Evolutionary conservation across 2,113 vertebrate genomes (phyloP).

Genomic region (Urocynchramus pylzowi): DNA sequence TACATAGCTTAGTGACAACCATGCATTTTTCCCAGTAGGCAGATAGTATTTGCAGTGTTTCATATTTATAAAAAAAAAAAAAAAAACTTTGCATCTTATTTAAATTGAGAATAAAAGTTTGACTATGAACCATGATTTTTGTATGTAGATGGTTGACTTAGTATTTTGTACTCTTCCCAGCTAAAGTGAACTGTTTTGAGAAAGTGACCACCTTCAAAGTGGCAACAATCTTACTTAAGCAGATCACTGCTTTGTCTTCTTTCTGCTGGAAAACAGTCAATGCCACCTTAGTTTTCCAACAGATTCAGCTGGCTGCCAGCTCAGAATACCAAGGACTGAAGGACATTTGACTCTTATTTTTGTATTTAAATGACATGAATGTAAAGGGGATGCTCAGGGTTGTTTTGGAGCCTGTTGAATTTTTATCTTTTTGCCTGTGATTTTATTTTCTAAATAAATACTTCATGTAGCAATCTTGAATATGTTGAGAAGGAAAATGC

Average conservation of each 20-base stretch:
- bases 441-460: slow-evolving; percentile 75
- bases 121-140: slow-evolving; percentile 67
- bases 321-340: slow-evolving; percentile 69
- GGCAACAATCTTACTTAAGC: slow-evolving; percentile 60
- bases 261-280: slow-evolving; percentile 36
- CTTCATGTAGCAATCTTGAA: slow-evolving; percentile 74
- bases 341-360: slow-evolving; percentile 77
- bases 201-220: slow-evolving; percentile 49
- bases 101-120: slow-evolving; percentile 69
- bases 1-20: slow-evolving; percentile 58
- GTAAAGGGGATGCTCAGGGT: slow-evolving; percentile 92
- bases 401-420: slow-evolving; percentile 83
- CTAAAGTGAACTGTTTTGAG: slow-evolving; percentile 58
- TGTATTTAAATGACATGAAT: slow-evolving; percentile 88
- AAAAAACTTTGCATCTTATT: slow-evolving; percentile 65
- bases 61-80: slow-evolving; percentile 66
- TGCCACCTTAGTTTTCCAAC: slow-evolving; percentile 56
- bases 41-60: slow-evolving; percentile 63
- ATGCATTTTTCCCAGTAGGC: slow-evolving; percentile 49
- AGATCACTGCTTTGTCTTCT: slow-evolving; percentile 55
- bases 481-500: slow-evolving; percentile 70
- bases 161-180: slow-evolving; percentile 68
- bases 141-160: slow-evolving; percentile 69
- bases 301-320: slow-evolving; percentile 56
- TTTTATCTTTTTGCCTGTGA: slow-evolving; percentile 78